Percentiles rank a stretch among this genome's conserved stretches.
These are phyloP conservation scores for Pocota personata DNA, from an alignment of 2,888 invertebrate genomes.

Conservation along the genomic window DNA sequence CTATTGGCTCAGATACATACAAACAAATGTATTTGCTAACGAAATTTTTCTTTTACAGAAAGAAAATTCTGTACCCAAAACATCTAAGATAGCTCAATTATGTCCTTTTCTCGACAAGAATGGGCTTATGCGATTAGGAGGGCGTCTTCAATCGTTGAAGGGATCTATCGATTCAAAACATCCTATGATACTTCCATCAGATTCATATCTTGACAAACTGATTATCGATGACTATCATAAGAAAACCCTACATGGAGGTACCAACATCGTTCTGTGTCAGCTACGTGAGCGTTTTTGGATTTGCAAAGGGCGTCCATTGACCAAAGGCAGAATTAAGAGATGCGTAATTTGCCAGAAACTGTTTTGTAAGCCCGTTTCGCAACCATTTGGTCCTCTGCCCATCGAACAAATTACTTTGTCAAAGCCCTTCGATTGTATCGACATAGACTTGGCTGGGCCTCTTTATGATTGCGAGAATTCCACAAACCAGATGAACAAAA, in stretches of 20 bases:
- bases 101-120: slow-evolving; percentile 23
- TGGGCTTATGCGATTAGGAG: slow-evolving; percentile 6
- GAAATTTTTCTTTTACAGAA: slow-evolving; percentile 32
- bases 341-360: not conserved
- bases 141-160: slow-evolving; percentile 1
- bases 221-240: slow-evolving; percentile 22
- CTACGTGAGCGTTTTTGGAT: slow-evolving; percentile 6
- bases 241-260: slow-evolving; percentile 16
- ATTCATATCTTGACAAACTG: slow-evolving; percentile 7
- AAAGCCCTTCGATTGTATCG: slow-evolving; percentile 26
- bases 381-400: not conserved
- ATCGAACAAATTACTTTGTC: slow-evolving; percentile 18
- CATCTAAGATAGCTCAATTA: not conserved
- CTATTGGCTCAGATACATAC: slow-evolving; percentile 34
- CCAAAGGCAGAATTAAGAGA: not conserved
- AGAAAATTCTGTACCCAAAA: not conserved
- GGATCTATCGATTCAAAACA: not conserved
- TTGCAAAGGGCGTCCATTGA: not conserved
- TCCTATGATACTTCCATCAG: slow-evolving; percentile 8
- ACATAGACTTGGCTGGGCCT: slow-evolving; percentile 25
- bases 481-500: slow-evolving; percentile 15
- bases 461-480: slow-evolving; percentile 14
- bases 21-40: slow-evolving; percentile 2
- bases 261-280: not conserved
- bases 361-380: not conserved